A percentile compares a stretch with the other conserved stretches of the same genome.
These are phyloP conservation scores for Trichechus manatus DNA, from an alignment of 2,113 vertebrate species.

Conservation along the genomic window DNA sequence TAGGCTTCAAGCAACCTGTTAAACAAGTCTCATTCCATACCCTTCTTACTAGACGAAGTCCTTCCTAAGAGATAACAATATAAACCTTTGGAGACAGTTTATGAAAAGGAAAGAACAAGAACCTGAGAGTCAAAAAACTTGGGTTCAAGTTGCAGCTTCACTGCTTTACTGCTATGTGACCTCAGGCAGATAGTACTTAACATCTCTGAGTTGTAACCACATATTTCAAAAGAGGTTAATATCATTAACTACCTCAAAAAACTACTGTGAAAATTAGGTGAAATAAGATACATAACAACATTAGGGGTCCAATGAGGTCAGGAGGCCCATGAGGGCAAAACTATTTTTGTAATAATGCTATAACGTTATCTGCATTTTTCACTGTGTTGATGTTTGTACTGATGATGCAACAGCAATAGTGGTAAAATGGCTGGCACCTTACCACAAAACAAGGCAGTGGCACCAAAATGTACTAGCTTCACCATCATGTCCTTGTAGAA, in stretches of 20 bases:
- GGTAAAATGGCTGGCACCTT: background rate
- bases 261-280: background rate
- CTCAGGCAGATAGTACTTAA: background rate
- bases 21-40: background rate
- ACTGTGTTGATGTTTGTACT: background rate
- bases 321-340: background rate
- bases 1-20: background rate
- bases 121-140: constrained; percentile 19
- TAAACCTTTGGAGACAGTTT: background rate
- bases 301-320: background rate
- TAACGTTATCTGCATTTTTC: background rate
- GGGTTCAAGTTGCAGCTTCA: background rate
- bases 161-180: background rate
- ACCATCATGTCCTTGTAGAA: too few species aligned
- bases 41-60: constrained; percentile 24
- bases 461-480: background rate
- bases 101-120: background rate
- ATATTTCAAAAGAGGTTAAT: constrained; percentile 43
- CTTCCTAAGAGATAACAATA: background rate
- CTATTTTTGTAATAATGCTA: background rate
- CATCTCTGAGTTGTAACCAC: background rate
- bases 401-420: background rate
- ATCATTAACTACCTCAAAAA: background rate
- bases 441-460: background rate
- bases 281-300: background rate